A percentile compares a stretch with the other conserved stretches of the same genome.
phyloP scores from a whole-genome alignment of 1,140 invertebrate genomes.

The Drosophila sproati region DNA sequence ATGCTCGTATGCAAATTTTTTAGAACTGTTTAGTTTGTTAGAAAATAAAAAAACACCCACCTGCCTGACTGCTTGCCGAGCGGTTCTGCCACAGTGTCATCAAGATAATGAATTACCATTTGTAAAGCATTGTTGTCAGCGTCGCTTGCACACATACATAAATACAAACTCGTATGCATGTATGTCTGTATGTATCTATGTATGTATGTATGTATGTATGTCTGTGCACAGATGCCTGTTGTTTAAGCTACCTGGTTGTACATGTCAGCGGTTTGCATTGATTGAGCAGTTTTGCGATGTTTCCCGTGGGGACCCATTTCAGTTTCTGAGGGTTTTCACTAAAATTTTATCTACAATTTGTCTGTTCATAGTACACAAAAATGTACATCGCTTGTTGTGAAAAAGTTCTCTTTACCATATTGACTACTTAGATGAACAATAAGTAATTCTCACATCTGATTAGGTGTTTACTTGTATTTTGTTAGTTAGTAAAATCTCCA shows the following conservation, averaged over 20 bases:
- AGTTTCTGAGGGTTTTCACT: no score
- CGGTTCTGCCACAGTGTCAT: slow-evolving; percentile 51
- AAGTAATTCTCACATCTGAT: no score
- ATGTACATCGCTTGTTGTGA: no score
- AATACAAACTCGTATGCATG: not conserved
- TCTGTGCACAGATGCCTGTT: no score
- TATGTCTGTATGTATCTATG: no score
- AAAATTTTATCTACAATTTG: no score
- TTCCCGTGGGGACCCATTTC: no score
- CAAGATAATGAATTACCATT: slow-evolving; percentile 73
- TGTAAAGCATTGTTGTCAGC: slow-evolving; percentile 59
- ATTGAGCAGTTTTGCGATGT: not conserved
- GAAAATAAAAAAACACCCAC: not conserved
- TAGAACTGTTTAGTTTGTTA: slow-evolving; percentile 47
- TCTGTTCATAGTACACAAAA: no score
- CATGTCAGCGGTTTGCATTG: not conserved
- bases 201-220: not conserved
- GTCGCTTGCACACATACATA: slow-evolving; percentile 33
- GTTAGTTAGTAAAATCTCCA: no score
- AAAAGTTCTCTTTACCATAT: no score
- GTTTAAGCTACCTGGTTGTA: slow-evolving; percentile 5
- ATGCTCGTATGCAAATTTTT: slow-evolving; percentile 61
- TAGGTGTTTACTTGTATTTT: no score
- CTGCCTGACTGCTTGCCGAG: slow-evolving; percentile 5
- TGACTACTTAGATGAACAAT: no score